These are phyloP conservation scores for Amphiprion percula DNA, from an alignment of 2,113 vertebrate species.

Conservation along the genomic window DNA sequence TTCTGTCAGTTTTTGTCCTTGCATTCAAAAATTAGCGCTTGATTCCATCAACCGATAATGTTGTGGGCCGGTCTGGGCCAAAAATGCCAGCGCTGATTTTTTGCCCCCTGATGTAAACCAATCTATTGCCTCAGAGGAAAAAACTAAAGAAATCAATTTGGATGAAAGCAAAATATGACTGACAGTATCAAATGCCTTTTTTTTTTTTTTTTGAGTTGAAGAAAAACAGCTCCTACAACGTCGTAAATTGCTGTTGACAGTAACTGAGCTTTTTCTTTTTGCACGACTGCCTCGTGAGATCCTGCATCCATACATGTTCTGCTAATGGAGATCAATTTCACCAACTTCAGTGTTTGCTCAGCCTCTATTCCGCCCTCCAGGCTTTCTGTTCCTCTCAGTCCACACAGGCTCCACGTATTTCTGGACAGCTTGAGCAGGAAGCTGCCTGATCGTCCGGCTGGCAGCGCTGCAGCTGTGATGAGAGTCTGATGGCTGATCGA, in stretches of 20 bases:
- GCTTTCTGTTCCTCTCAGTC: conserved; percentile 12
- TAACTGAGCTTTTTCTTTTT: background rate
- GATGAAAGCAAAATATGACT: no score
- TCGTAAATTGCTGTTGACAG: background rate
- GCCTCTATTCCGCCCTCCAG: background rate
- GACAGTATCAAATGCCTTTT: no score
- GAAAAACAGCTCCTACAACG: no score
- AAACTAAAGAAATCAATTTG: no score
- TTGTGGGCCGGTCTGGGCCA: no score
- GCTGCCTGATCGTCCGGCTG: conserved; percentile 9
- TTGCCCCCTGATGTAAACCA: no score
- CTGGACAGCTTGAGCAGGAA: conserved; percentile 35
- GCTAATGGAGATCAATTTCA: background rate
- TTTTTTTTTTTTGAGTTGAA: no score
- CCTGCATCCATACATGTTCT: background rate
- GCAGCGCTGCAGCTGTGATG: conserved; percentile 45
- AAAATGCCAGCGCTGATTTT: no score
- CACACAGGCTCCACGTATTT: conserved; percentile 27
- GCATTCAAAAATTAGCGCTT: no score
- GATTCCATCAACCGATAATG: no score
- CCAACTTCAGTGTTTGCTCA: background rate
- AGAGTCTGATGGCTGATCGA: conserved; percentile 65
- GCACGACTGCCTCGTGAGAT: background rate
- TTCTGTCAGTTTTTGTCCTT: no score
- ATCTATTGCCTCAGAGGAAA: no score